A percentile compares a stretch with the other conserved stretches of the same genome.
These are phyloP conservation scores for Lutjanus campechanus DNA, from an alignment of 2,797 vertebrate genomes.

Conservation along the genomic window DNA sequence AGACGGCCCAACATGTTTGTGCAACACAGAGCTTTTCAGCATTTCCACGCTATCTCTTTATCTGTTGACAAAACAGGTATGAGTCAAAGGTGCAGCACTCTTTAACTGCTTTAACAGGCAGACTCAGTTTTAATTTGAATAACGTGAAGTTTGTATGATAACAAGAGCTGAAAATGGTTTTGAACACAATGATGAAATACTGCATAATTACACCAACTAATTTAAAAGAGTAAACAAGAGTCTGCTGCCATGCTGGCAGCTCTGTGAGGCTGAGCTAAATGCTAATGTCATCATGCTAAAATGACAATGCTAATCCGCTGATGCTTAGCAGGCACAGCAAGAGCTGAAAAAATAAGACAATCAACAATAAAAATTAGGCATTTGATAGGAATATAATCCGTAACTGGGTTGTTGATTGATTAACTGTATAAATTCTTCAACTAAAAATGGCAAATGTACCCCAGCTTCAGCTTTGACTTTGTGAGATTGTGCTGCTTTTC, in stretches of 20 bases:
- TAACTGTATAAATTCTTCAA: not conserved
- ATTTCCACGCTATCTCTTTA: constrained; percentile 30
- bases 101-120: not conserved
- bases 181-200: not conserved
- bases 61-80: constrained; percentile 47
- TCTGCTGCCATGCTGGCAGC: not conserved
- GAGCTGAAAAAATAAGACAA: too few relatives aligned
- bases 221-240: not conserved
- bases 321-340: too few relatives aligned
- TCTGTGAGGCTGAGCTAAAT: not conserved
- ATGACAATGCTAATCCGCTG: not conserved
- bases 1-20: constrained; percentile 47
- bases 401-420: not conserved
- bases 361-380: too few relatives aligned
- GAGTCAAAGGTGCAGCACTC: constrained; percentile 16
- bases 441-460: not conserved
- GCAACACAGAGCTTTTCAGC: constrained; percentile 39
- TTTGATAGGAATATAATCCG: too few relatives aligned
- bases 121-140: constrained; percentile 38
- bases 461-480: not conserved
- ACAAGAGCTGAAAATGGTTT: not conserved
- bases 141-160: not conserved
- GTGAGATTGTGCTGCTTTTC: not conserved
- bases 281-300: not conserved
- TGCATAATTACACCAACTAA: not conserved